Conservation (phyloP, 2,888 invertebrate genomes). For the Drepana falcataria region DNA sequence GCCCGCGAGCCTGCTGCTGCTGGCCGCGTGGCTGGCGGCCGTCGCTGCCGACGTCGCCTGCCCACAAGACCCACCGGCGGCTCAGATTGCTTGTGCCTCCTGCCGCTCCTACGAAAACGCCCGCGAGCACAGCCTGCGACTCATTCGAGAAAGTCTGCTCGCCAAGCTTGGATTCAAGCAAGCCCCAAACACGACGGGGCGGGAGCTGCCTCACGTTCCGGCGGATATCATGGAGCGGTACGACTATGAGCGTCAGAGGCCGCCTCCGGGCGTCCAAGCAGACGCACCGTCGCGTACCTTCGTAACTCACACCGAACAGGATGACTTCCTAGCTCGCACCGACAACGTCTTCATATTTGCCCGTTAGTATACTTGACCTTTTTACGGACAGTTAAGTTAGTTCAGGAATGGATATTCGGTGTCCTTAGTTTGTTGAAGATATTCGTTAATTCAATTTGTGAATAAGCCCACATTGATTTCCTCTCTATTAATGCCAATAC, state of each 20-base stretch:
- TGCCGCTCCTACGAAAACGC: constrained; percentile 78
- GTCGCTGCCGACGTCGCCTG: constrained; percentile 63
- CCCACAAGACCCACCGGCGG: constrained; percentile 50
- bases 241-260: constrained; percentile 70
- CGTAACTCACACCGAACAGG: constrained; percentile 79
- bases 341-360: constrained; percentile 84
- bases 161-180: constrained; percentile 80
- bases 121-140: constrained; percentile 79
- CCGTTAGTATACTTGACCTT: constrained; percentile 70
- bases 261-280: constrained; percentile 79
- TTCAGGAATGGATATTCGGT: constrained; percentile 45
- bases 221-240: constrained; percentile 73
- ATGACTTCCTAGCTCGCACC: constrained; percentile 83
- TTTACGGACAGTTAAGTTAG: constrained; percentile 18
- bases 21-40: constrained; percentile 73
- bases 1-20: constrained; percentile 78
- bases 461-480: too few species aligned
- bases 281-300: constrained; percentile 75
- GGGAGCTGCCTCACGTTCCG: constrained; percentile 78
- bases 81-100: constrained; percentile 67
- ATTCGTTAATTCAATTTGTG: constrained; percentile 3
- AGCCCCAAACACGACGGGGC: constrained; percentile 81
- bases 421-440: constrained; percentile 34
- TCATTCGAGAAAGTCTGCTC: constrained; percentile 82
- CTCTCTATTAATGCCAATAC: too few species aligned